Base-by-base conservation (phyloP, 2,113 vertebrate species). In the Sclerurus mexicanus region DNA sequence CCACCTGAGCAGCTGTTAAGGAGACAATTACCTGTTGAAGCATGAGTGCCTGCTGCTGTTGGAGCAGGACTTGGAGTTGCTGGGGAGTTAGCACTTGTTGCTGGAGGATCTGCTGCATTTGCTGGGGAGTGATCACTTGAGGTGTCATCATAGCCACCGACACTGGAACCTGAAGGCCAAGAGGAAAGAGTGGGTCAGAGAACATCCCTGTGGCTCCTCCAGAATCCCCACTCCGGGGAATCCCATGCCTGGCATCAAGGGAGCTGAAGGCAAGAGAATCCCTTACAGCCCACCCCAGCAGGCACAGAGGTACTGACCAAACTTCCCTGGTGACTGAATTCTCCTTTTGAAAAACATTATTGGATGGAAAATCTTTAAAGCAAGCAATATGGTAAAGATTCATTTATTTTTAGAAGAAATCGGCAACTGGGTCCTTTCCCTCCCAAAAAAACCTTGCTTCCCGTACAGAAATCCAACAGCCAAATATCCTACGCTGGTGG, bases 101-200 rank as follows among this genome's bases (percentile, higher is more conserved):
- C 98, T 99, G 99, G 93, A 99, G 99, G 95, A 99, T 99, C 98
- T 99, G 99, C 99, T 99, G 99, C 99, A 99, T 99, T 98, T 99
- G 99, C 98, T 99, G 99, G 97, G 99, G 99, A 98, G 99, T 99
- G 99, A 99, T 99, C 98, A 99, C 99, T 98, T 99, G 99, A 97
- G 99, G 99, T 98, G 99, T 99, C 99, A 99, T 99, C 99, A 99
- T 99, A 99, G 99, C 99, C 99, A 99, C 99, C 98, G 99, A 99
- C 96, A 99, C 99, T 98, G 99, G 99, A 95, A 99, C 99, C 99
- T 99, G 92, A 91, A 94, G 91, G 2, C 15, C 56, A 35, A 96
- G 80, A 74, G 93, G 77, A 85, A 39, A 89, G 91, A 63, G 20
- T 56, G 49, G 85, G 88, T 91, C 92, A 96, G 93, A 78, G 33